Evolutionary conservation across 1,140 invertebrate species (phyloP), one percentile per base, ranked within the genome.

Genomic region (Drosophila setifemur): DNA sequence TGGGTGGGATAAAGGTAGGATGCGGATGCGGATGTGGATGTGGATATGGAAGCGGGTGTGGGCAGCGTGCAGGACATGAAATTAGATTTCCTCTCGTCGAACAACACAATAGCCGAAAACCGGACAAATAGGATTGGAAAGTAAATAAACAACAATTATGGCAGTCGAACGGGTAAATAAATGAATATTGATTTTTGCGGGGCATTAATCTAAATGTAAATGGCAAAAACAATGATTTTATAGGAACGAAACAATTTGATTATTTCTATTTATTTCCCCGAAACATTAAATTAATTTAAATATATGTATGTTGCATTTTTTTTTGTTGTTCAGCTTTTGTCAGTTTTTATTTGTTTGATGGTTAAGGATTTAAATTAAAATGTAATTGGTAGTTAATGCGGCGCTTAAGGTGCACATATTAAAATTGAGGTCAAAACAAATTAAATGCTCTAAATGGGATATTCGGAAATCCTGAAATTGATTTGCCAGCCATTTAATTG

Each of bases 111-210:
- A 48, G 19, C n/a, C 53, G 14, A 21, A 48, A 61, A 49, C 11
- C 31, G 58, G 31, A 66, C 61, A 64, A 63, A 64, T 25, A 25
- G 57, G 19, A 66, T 31, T 64, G 61, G 49, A 66, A 40, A 40
- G 61, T 66, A 66, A 64, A 64, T 49, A 64, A 66, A 66, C 61
- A 66, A 64, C 61, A 66, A 66, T 66, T 66, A 64, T 48, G 49
- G 44, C 57, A 64, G 18, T 64, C 33, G 58, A 49, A 33, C 21
- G 33, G 37, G 12, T 12, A 64, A 66, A 66, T 40, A 29, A 49
- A 64, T 64, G 39, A 66, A 64, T 66, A 66, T 66, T 49, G 61
- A 64, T 66, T 66, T 64, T 61, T n/a, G n/a, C 14, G 57, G 31
- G n/a, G 49, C 33, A 64, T 64, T 66, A 40, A 64, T 64, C 42